phyloP scores from a whole-genome alignment of 1,140 invertebrate genomes.

The Gonioctena quinquepunctata region DNA sequence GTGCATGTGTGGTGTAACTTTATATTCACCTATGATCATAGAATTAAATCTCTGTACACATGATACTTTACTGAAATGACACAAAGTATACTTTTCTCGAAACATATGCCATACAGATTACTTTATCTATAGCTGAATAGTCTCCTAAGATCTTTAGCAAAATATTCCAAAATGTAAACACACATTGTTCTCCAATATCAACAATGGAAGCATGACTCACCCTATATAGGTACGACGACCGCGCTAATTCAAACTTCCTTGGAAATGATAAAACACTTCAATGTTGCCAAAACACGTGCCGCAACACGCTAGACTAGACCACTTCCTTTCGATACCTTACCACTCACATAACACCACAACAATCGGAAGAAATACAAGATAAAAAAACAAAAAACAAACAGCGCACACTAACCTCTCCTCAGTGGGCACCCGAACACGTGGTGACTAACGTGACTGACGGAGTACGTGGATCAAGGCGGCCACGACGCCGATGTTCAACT shows the following conservation, averaged over 20 bases:
- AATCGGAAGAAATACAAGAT: neutral
- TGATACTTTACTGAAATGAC: too few species aligned
- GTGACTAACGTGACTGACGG: neutral
- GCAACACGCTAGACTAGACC: too few species aligned
- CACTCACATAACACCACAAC: neutral
- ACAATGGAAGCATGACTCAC: neutral
- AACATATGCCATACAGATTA: too few species aligned
- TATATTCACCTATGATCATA: too few species aligned
- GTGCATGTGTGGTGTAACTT: too few species aligned
- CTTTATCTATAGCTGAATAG: too few species aligned
- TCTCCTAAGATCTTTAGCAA: too few species aligned
- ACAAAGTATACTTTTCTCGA: too few species aligned
- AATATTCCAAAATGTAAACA: too few species aligned
- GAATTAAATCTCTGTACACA: too few species aligned
- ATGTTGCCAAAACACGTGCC: too few species aligned
- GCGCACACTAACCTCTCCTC: neutral
- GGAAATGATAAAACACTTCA: neutral
- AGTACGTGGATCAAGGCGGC: neutral
- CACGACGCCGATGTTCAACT: neutral
- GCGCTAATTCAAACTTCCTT: neutral
- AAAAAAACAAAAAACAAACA: neutral
- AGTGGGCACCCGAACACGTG: conserved; percentile 1
- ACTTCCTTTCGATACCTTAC: neutral
- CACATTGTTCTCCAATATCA: too few species aligned
- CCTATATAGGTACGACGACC: neutral